Evolutionary conservation across 2,888 invertebrate species (phyloP), one percentile per base, ranked within the genome.

Genomic region (Pyralis farinalis): DNA sequence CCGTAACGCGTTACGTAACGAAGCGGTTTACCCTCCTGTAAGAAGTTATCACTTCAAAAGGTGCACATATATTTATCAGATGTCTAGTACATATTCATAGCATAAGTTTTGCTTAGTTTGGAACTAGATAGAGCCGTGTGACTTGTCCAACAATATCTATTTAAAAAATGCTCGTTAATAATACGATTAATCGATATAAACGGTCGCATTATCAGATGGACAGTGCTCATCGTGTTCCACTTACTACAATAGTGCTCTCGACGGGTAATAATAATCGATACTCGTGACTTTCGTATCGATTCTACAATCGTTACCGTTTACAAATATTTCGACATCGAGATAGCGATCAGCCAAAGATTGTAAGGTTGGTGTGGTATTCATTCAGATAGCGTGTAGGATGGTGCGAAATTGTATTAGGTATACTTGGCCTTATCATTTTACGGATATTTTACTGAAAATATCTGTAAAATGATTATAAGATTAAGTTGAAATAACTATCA

Each of bases 301-400:
- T 58, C 65, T 39, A 33, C 28, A 16, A 76, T 71, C 76, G 72
- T 75, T 80, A 77, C 72, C 76, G 73, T 81, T 82, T 83, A 85
- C 80, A 84, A 84, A 86, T 78, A 85, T 86, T 86, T 85, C 85
- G 82, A 87, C 85, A 81, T 76, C 49, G 29, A 52, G 85, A 85
- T 83, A 80, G 55, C 56, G 51, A 84, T 82, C 80, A 52, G 47
- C 50, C 47, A 51, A 50, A 59, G 25, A 25, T 32, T 32, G 39
- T 39, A 39, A 33, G 38, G 31, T 38, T 32, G 30, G 9, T 30
- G 25, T 31, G 29, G 31, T 31, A 38, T 37, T 37, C 37, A 37
- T 38, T 32, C 22, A 37, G 22, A 22, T 12, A 9, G 25, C 7
- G 10, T 9, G 16, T 21, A 35, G 20, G 12, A 25, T 9, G 20